These are phyloP conservation scores for Proisotoma minuta DNA, from an alignment of 2,888 invertebrate genomes.

Conservation along the genomic window DNA sequence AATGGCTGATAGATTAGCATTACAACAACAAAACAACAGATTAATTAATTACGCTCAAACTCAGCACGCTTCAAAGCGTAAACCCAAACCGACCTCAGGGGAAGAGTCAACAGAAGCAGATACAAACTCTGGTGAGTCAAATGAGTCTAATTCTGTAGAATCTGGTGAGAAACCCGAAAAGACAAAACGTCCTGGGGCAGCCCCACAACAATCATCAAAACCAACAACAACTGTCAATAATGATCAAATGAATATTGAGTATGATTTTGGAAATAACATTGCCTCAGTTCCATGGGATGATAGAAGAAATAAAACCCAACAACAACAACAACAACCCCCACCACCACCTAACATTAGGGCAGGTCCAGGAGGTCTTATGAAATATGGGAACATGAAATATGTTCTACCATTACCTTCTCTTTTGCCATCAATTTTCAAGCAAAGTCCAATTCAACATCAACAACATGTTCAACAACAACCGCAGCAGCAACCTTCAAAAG, in stretches of 20 bases:
- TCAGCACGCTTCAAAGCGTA: no score
- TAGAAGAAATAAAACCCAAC: no score
- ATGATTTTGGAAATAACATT: no score
- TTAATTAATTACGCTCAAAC: no score
- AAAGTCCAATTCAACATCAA: not conserved
- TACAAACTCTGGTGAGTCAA: not conserved
- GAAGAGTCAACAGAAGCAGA: conserved; percentile 12
- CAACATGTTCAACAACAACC: not conserved
- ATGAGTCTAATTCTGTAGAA: not conserved
- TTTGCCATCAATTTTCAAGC: not conserved
- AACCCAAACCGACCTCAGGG: not conserved
- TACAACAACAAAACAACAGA: conserved; percentile 17
- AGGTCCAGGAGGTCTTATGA: conserved; percentile 19
- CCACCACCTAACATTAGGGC: conserved; percentile 14
- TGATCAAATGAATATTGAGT: conserved; percentile 11
- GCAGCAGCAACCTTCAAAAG: not conserved
- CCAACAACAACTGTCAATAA: conserved; percentile 13
- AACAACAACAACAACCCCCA: conserved; percentile 15
- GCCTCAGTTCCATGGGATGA: conserved; percentile 30
- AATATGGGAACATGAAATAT: not conserved
- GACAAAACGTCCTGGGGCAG: no score
- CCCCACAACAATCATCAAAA: not conserved
- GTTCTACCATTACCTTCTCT: not conserved
- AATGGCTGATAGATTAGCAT: conserved; percentile 16
- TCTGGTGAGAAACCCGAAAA: not conserved